phyloP scores from a whole-genome alignment of 2,113 vertebrate genomes.

The Atrichornis clamosus region DNA sequence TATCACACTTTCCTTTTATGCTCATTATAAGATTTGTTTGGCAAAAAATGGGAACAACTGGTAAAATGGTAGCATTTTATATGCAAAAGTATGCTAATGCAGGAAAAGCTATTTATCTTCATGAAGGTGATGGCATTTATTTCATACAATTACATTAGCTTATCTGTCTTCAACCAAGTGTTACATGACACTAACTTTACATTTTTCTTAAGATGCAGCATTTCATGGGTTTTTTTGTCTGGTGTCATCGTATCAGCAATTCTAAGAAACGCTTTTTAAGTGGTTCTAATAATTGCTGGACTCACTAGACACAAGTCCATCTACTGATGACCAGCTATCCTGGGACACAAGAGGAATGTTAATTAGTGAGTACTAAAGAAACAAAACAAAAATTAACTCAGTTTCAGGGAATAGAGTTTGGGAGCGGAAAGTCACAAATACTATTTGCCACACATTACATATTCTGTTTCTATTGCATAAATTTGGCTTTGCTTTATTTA shows the following conservation, averaged over 20 bases:
- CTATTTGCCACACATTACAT: not conserved
- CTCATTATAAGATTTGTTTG: constrained; percentile 30
- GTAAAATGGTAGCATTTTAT: constrained; percentile 28
- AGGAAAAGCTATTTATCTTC: constrained; percentile 9
- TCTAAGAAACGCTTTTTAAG: not conserved
- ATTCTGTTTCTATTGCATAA: not conserved
- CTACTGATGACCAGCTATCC: not conserved
- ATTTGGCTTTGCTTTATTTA: not conserved
- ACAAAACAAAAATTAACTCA: rapidly evolving
- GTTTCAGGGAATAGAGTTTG: not conserved
- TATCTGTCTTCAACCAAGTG: not conserved
- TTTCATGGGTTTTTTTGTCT: not conserved
- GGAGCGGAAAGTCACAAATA: not conserved
- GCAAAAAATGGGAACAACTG: not conserved
- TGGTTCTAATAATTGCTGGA: not conserved
- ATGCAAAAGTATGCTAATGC: not conserved
- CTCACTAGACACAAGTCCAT: not conserved
- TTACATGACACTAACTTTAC: not conserved
- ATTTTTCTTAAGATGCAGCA: not conserved
- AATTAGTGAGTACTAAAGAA: not conserved
- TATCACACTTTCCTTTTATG: constrained; percentile 35
- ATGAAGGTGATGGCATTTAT: not conserved
- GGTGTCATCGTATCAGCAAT: not conserved
- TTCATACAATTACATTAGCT: not conserved
- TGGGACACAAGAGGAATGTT: not conserved